phyloP scores from a whole-genome alignment of 2,888 invertebrate species.

The Chrysolina haemoptera region DNA sequence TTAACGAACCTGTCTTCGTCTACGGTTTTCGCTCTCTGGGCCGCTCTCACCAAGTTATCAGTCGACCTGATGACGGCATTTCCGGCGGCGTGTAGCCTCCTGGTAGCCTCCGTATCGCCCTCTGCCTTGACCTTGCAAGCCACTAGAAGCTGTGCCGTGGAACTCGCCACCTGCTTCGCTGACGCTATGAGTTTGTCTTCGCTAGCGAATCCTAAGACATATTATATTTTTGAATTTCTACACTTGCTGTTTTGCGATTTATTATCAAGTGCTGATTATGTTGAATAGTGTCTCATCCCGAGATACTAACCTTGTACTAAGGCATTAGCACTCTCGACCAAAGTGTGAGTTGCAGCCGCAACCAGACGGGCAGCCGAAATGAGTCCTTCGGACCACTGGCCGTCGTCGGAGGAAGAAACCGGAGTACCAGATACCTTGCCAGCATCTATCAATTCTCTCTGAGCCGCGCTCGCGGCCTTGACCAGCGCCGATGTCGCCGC shows the following conservation, averaged over 20 bases:
- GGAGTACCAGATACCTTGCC: constrained; percentile 89
- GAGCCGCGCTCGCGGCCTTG: constrained; percentile 96
- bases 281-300: too few relatives aligned
- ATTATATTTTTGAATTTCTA: too few relatives aligned
- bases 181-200: constrained; percentile 98
- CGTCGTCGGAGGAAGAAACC: constrained; percentile 91
- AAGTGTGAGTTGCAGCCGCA: constrained; percentile 96
- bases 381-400: constrained; percentile 98
- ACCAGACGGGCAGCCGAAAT: constrained; percentile 96
- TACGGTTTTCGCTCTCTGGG: constrained; percentile 91
- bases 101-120: constrained; percentile 93
- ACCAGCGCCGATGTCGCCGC: constrained; percentile 97
- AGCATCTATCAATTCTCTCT: constrained; percentile 92
- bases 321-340: constrained; percentile 98
- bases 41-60: constrained; percentile 96
- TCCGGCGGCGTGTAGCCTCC: constrained; percentile 92
- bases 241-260: too few relatives aligned
- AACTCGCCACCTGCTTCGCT: constrained; percentile 96
- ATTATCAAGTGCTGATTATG: too few relatives aligned
- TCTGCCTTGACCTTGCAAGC: constrained; percentile 99
- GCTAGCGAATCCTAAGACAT: constrained; percentile 75
- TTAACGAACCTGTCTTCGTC: constrained; percentile 94
- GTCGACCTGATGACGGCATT: constrained; percentile 98
- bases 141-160: constrained; percentile 96
- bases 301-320: constrained; percentile 83